These are phyloP conservation scores for Nerophis ophidion DNA, from an alignment of 2,113 vertebrate genomes.

Conservation along the genomic window DNA sequence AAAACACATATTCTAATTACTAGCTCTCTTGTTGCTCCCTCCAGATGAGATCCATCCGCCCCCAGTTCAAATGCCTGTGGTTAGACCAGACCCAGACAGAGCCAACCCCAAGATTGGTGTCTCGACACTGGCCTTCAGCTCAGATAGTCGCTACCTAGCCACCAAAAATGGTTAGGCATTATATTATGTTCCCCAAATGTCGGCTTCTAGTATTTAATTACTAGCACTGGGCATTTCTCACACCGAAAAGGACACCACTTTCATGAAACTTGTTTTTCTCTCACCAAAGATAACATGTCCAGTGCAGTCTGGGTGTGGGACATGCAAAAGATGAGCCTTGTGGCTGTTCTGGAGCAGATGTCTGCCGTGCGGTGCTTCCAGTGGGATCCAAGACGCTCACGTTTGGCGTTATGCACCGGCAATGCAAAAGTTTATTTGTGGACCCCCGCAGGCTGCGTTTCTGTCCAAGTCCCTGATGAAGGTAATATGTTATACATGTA, in stretches of 20 bases:
- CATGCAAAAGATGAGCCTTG: conserved; percentile 77
- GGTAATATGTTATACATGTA: conserved; percentile 64
- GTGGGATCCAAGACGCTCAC: conserved; percentile 84
- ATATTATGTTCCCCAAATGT: not conserved
- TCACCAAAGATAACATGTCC: conserved; percentile 80
- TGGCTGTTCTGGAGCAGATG: conserved; percentile 83
- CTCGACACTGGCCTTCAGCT: conserved; percentile 84
- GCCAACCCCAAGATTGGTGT: conserved; percentile 92
- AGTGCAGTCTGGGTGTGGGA: conserved; percentile 91
- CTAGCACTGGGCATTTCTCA: not conserved
- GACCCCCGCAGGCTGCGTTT: conserved; percentile 82
- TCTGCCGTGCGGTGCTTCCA: conserved; percentile 77
- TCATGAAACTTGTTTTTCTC: conserved; percentile 6
- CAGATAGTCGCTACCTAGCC: conserved; percentile 88
- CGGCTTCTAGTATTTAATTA: not conserved
- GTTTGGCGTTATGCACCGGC: conserved; percentile 85
- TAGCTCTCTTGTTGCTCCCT: conserved; percentile 18
- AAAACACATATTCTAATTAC: not conserved
- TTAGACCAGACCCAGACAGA: conserved; percentile 83
- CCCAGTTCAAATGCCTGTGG: conserved; percentile 76
- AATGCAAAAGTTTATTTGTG: conserved; percentile 82
- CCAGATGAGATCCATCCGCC: conserved; percentile 79
- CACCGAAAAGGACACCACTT: not conserved
- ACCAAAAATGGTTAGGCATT: conserved; percentile 80
- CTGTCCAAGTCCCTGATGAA: conserved; percentile 82